Conservation (phyloP, 1,140 invertebrate genomes). For the Apis cerana region DNA sequence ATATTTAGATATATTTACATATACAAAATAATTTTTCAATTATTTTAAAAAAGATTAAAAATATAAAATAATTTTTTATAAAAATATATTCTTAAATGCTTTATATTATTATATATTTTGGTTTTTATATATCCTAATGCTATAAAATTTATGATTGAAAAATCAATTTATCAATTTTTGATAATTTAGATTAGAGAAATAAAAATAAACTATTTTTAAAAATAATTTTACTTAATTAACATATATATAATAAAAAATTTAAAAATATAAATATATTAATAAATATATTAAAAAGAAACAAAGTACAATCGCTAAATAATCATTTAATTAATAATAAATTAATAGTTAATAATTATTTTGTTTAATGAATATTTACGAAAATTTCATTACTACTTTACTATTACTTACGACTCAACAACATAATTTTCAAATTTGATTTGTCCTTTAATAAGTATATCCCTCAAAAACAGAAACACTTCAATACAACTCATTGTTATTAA, state of each 20-base stretch:
- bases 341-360: too few relatives aligned
- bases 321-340: too few relatives aligned
- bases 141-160: too few relatives aligned
- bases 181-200: not conserved
- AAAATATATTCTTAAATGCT: too few relatives aligned
- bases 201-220: not conserved
- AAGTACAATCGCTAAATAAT: not conserved
- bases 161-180: not conserved
- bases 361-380: too few relatives aligned
- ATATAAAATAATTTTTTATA: too few relatives aligned
- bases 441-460: conserved; percentile 31
- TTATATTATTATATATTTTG: too few relatives aligned
- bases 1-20: too few relatives aligned
- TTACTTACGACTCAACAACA: conserved; percentile 44
- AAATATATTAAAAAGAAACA: not conserved
- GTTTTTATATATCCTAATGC: too few relatives aligned
- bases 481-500: not conserved
- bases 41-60: too few relatives aligned
- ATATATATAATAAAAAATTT: not conserved
- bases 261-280: not conserved
- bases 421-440: not conserved
- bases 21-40: too few relatives aligned
- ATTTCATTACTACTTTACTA: not conserved
- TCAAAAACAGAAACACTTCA: conserved; percentile 28
- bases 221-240: not conserved